These are phyloP conservation scores for Oxyteleia sp. DNA, from an alignment of 2,888 invertebrate genomes.

Conservation along the genomic window DNA sequence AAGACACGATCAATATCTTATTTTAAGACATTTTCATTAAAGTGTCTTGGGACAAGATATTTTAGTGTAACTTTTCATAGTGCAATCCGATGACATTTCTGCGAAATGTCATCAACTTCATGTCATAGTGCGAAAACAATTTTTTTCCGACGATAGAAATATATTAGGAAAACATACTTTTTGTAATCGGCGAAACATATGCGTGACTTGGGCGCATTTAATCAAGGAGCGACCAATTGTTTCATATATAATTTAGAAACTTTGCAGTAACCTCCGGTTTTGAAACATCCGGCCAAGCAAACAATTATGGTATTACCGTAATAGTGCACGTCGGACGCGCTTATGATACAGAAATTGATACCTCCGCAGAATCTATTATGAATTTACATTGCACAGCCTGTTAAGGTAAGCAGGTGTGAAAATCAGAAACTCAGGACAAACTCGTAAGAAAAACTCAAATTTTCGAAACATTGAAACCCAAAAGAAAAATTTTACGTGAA, in stretches of 20 bases:
- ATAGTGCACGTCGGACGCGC: slow-evolving; percentile 36
- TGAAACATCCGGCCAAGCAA: slow-evolving; percentile 53
- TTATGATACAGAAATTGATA: slow-evolving; percentile 8
- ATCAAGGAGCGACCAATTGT: slow-evolving; percentile 44
- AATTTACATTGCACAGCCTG: neutral
- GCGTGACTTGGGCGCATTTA: slow-evolving; percentile 41
- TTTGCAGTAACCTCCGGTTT: slow-evolving; percentile 61
- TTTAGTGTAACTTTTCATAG: too few relatives aligned
- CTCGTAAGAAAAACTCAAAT: too few relatives aligned
- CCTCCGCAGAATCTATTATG: neutral
- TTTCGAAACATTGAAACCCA: too few relatives aligned
- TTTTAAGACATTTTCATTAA: too few relatives aligned
- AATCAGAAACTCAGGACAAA: too few relatives aligned
- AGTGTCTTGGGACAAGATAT: too few relatives aligned
- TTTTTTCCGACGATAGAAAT: neutral
- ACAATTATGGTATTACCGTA: slow-evolving; percentile 74
- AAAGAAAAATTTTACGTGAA: too few relatives aligned
- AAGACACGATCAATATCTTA: too few relatives aligned
- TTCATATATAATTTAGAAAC: slow-evolving; percentile 46
- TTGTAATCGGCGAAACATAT: slow-evolving; percentile 9
- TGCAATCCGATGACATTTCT: too few relatives aligned
- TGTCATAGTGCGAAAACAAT: neutral
- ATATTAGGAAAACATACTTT: neutral
- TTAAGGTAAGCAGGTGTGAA: neutral
- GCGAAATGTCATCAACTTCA: neutral